These are phyloP conservation scores for Galemys pyrenaicus DNA, from an alignment of 2,113 vertebrate species.

Conservation along the genomic window DNA sequence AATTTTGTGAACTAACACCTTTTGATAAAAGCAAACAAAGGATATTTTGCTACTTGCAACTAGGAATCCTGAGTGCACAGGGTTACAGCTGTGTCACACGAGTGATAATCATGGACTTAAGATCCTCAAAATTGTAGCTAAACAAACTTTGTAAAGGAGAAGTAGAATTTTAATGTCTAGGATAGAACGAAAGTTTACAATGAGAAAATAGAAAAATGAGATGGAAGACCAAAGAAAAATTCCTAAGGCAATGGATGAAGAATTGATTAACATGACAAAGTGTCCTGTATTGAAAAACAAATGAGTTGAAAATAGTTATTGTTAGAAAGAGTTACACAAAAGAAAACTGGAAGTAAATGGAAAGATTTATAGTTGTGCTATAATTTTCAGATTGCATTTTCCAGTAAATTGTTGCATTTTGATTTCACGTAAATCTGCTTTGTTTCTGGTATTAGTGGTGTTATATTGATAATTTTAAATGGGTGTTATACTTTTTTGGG, in stretches of 20 bases:
- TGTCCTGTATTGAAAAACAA: neutral
- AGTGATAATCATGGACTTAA: neutral
- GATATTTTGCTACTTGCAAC: neutral
- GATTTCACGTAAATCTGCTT: neutral
- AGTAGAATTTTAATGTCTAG: neutral
- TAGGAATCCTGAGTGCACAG: neutral
- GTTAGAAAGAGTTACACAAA: neutral
- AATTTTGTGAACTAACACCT: neutral
- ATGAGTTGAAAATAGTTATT: neutral
- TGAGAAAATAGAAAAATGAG: neutral
- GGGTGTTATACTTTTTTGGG: neutral
- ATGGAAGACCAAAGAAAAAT: neutral
- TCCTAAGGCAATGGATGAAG: neutral
- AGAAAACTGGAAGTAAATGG: no score
- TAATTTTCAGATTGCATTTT: neutral
- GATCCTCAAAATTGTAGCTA: neutral
- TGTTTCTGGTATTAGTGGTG: neutral
- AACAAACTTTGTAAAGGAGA: neutral
- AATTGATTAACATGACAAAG: neutral
- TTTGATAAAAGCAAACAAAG: neutral
- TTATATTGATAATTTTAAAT: neutral
- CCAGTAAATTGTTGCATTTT: neutral
- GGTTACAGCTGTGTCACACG: neutral
- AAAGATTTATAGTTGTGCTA: neutral
- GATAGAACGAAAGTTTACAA: neutral